Base-by-base conservation (phyloP, 2,888 invertebrate genomes). In the Aleiodes testaceus region DNA sequence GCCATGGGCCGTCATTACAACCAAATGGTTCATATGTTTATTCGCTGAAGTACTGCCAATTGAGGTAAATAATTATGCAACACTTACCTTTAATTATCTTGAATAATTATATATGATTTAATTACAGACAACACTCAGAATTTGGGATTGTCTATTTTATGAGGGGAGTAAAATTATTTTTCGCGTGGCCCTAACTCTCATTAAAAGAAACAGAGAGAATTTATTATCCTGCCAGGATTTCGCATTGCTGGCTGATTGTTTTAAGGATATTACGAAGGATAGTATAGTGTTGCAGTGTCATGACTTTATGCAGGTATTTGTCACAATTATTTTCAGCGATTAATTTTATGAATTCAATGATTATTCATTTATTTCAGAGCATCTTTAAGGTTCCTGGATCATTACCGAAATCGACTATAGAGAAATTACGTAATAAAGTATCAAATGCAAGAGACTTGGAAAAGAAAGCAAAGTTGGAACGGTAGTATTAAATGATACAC, bases 131-230 rank as follows among this genome's bases (percentile, higher is more conserved):
- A 97, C 97, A 50, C 89, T 97, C 20, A 91, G 98, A 82, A 94
- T 98, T 88, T 98, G 98, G 97, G 98, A 98, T 88, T 97, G 97
- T 84, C 89, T 98, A 72, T 97, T 98, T 89, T 94, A 94, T 80
- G 98, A 98, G 88, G 98, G 98, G 52, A 95, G 94, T 72, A 97
- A 97, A 89, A 93, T 98, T 78, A 89, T 98, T 77, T 95, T 98
- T 86, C 91, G 97, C 78, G 97, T 96, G 2, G 96, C 95, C 66
- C 84, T 98, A 77, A 93, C 96, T 9, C 89, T 98, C 79, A 93
- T 98, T 74, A 92, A 92, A 80, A 89, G 91, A 70, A 94, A 95
- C 84, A 91, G 91, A 80, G 89, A 90, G 11, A 90, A 91, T 74
- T 92, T 98, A 77, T 88, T 97, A 83, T 90, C 91, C 11, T 94